Evolutionary conservation across 1,140 invertebrate genomes (phyloP), one percentile per base, ranked within the genome.

Genomic region (Cecropterus lyciades): DNA sequence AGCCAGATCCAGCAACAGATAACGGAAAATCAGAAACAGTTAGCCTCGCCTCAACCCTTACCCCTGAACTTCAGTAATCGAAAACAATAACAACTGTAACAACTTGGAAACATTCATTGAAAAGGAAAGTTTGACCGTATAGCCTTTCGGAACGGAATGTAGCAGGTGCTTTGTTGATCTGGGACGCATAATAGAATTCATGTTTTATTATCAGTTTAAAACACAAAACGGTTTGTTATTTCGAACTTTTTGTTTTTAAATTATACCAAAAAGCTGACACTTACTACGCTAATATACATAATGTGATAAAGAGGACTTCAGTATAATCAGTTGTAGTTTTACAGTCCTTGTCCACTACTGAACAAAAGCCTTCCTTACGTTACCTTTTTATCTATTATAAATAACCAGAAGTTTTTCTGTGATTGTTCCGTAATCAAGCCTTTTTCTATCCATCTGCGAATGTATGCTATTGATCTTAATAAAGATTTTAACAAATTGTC

Each of bases 61-160:
- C 33, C 59, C 33, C 59, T 81, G 79, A 89, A 90, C 80, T 87
- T 90, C 57, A 67, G 64, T 76, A 79, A 90, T 90, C 71, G 85
- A 83, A 87, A 86, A 87, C 87, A 87, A 85, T 90, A 90, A 87
- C 82, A 86, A 77, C 80, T 79, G 67, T 73, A 87, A 87, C 85
- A 81, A 87, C 75, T 88, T 87, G 70, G 52, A 69, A 87, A 90
- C 84, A 82, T 87, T 85, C 80, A 86, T 85, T 85, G 84, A 89
- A 89, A 87, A 81, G 77, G 82, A 89, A 86, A 89, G 85, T 89
- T 89, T 71, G 69, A 73, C 73, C 70, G 73, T 73, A 57, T 46
- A 69, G 65, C 9, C 14, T 30, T 8, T 30, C 20, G 70, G 55
- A 57, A 70, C 56, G 45, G 57, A 56, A 56, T 51, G 62, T 67